Evolutionary conservation across 2,113 vertebrate genomes (phyloP), one percentile per base, ranked within the genome.

Genomic region (Perca flavescens): DNA sequence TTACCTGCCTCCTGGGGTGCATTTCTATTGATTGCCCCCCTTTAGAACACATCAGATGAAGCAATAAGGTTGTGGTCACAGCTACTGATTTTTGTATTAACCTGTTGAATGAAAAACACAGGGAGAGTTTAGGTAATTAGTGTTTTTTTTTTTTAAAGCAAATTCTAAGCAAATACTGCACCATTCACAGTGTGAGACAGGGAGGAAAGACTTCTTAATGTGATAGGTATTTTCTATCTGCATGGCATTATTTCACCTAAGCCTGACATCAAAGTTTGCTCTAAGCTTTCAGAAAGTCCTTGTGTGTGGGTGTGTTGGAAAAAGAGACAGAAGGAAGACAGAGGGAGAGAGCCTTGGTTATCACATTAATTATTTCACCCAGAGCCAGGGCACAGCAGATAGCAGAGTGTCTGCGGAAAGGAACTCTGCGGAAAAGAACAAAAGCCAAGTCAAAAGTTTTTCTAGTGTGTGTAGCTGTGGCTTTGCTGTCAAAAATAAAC

Each of bases 361-460:
- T 87, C 79, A 72, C 56, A 73, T 85, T 89, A 84, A 92, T 93
- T 92, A 86, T 84, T 80, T 77, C 79, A 78, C 60, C 72, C 67
- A 47, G 68, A 84, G 34, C 25, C 60, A 52, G 34, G 25, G 58
- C 43, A 47, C 56, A 63, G 78, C 56, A 61, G 64, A 77, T 8
- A 50, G 53, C 76, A 72, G 66, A 75, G 9, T 19, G 40, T 82
- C 47, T 64, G 54, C 36, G 73, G 65, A 74, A 78, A 64, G 2
- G 19, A 69, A 74, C 36, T 60, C 58, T 46, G 57, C 3, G 64
- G 6, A 64, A 62, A 13, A 34, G 22, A 31, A 68, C 22, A 11
- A 49, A 62, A 66, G 60, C 56, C 12, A 65, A 75, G 65, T 60
- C 53, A 69, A 13, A 81, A 64, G 74, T 54, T 71, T 3, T 64